phyloP scores from a whole-genome alignment of 2,797 vertebrate genomes.

The Propithecus perrieri region DNA sequence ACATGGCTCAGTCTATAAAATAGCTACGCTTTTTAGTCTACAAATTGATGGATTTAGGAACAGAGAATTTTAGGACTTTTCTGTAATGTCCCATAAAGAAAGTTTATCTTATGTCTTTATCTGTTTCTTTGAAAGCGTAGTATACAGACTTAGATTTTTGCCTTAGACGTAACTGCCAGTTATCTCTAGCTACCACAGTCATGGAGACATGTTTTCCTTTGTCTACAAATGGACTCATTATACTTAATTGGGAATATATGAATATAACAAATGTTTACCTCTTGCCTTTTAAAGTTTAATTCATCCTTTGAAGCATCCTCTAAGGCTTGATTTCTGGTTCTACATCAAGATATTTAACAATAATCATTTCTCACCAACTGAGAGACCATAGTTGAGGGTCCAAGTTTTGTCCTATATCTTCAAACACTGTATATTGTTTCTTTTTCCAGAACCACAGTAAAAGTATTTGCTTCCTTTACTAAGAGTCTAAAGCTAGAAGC shows the following conservation, averaged over 20 bases:
- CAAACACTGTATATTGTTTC: neutral
- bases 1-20: neutral
- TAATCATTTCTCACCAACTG: neutral
- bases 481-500: constrained; percentile 3
- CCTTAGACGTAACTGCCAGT: neutral
- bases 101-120: neutral
- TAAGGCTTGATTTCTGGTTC: constrained; percentile 32
- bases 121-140: neutral
- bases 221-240: constrained; percentile 39
- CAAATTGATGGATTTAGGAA: neutral
- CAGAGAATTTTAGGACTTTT: constrained; percentile 35
- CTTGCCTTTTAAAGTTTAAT: constrained; percentile 58
- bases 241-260: constrained; percentile 37
- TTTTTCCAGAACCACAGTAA: constrained; percentile 28
- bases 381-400: neutral
- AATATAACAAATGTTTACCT: constrained; percentile 51
- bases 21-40: neutral
- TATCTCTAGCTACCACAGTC: neutral
- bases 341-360: constrained; percentile 20
- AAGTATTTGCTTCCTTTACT: neutral
- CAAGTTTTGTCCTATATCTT: constrained; percentile 40
- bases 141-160: constrained; percentile 36
- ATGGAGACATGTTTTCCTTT: constrained; percentile 30
- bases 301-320: constrained; percentile 28
- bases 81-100: neutral